Percentiles rank a stretch among this genome's conserved stretches.
phyloP scores from a whole-genome alignment of 2,797 vertebrate species.

The Oreochromis grahami region DNA sequence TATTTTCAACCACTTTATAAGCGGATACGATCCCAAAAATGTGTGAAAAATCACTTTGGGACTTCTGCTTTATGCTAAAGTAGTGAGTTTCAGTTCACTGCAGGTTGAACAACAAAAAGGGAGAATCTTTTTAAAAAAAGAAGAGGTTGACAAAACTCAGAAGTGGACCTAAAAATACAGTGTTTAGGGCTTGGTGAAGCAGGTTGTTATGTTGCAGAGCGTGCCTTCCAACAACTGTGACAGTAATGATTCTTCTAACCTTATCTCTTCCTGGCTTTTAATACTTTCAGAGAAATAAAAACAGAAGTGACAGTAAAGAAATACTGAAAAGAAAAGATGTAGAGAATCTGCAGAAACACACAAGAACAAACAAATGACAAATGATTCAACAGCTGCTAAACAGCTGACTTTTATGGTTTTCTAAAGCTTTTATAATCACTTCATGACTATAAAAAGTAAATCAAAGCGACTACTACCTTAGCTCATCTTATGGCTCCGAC shows the following conservation, averaged over 20 bases:
- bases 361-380: not conserved
- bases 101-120: not conserved
- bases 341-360: not conserved
- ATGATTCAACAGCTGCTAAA: not conserved
- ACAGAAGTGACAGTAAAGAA: not conserved
- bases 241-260: slow-evolving; percentile 1
- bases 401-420: not conserved
- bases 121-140: not conserved
- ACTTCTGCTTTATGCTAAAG: not conserved
- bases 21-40: not conserved
- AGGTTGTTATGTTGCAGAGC: not conserved
- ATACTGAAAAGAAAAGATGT: not conserved
- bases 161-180: not conserved
- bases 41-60: not conserved
- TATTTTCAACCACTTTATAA: not conserved
- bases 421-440: not conserved
- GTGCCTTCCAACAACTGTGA: not conserved
- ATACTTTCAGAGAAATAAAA: not conserved
- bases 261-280: not conserved
- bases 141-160: not conserved
- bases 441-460: not conserved
- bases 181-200: not conserved
- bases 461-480: not conserved
- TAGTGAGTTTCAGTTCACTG: not conserved
- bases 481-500: not conserved